These are phyloP conservation scores for Drosophila elegans DNA, from an alignment of 1,140 invertebrate species.

Conservation along the genomic window DNA sequence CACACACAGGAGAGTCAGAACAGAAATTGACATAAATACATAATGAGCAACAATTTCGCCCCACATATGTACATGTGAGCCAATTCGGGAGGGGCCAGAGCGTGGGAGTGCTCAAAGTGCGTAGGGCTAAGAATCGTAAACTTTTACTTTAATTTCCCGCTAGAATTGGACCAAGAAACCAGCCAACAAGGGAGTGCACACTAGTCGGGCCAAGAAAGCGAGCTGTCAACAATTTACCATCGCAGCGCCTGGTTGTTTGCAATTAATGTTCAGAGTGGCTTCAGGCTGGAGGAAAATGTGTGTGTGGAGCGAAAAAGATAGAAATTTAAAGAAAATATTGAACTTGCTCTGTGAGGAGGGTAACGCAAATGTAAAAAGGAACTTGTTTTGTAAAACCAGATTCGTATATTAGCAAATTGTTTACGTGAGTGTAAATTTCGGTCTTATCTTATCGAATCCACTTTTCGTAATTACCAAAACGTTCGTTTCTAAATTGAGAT, in stretches of 20 bases:
- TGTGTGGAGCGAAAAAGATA: neutral
- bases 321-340: constrained; percentile 1
- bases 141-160: constrained; percentile 84
- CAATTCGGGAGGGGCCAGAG: neutral
- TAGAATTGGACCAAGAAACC: constrained; percentile 68
- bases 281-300: constrained; percentile 49
- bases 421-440: constrained; percentile 2
- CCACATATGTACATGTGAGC: constrained; percentile 13
- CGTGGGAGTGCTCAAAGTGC: constrained; percentile 46
- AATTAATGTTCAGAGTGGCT: constrained; percentile 61
- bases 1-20: constrained; percentile 58
- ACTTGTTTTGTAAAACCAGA: constrained; percentile 1
- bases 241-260: constrained; percentile 66
- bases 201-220: constrained; percentile 51
- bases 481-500: neutral
- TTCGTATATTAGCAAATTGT: constrained; percentile 37
- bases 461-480: constrained; percentile 11
- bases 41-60: constrained; percentile 78
- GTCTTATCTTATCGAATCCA: constrained; percentile 33
- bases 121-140: constrained; percentile 76
- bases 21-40: constrained; percentile 84
- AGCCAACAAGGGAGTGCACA: constrained; percentile 31
- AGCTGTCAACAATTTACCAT: constrained; percentile 69
- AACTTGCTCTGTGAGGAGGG: neutral
- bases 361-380: constrained; percentile 16